Percentiles rank a stretch among this genome's conserved stretches.
These are phyloP conservation scores for Aspidiotus rigidus DNA, from an alignment of 2,888 invertebrate genomes.

Conservation along the genomic window DNA sequence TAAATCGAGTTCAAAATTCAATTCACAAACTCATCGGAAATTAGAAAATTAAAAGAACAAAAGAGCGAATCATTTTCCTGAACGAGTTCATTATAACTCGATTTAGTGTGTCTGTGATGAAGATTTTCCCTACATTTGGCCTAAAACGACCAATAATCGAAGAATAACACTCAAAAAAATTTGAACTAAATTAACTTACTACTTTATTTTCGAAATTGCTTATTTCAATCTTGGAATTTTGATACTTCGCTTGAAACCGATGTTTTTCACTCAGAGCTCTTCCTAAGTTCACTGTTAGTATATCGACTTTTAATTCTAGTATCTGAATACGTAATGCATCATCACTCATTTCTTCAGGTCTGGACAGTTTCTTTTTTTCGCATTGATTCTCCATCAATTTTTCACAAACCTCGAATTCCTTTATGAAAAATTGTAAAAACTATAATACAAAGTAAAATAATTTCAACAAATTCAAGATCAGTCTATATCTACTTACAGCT, in stretches of 20 bases:
- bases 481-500: neutral
- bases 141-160: no score
- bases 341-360: neutral
- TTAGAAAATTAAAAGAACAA: no score
- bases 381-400: neutral
- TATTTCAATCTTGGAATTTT: neutral
- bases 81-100: no score
- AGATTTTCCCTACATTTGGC: no score
- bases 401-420: neutral
- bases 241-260: neutral
- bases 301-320: neutral
- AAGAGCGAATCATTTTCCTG: no score
- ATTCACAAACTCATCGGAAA: no score
- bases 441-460: neutral
- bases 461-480: neutral
- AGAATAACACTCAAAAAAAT: no score
- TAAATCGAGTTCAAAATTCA: no score
- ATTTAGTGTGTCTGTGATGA: no score
- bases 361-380: neutral
- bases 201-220: no score
- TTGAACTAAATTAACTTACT: no score
- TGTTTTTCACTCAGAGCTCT: neutral
- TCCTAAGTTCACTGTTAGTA: neutral
- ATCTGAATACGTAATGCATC: neutral
- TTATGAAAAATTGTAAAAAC: neutral